Evolutionary conservation across 2,888 invertebrate species (phyloP).

Genomic region (Spialia ferax): DNA sequence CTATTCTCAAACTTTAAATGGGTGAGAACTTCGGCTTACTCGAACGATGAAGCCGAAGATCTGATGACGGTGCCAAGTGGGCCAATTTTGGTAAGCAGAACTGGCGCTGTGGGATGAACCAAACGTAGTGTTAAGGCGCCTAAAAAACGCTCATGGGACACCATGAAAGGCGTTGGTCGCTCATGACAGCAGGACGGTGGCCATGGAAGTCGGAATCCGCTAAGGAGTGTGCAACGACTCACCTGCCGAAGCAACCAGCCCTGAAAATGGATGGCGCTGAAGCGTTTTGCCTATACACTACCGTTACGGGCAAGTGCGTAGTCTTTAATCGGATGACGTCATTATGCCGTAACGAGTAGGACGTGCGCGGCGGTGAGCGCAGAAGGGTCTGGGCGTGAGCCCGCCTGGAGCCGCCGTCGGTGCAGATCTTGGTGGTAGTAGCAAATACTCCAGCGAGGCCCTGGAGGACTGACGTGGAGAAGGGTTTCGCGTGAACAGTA

Average conservation of each 20-base stretch:
- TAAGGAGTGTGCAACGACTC: slow-evolving; percentile 50
- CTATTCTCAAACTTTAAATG: slow-evolving; percentile 93
- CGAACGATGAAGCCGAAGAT: slow-evolving; percentile 82
- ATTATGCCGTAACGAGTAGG: slow-evolving; percentile 39
- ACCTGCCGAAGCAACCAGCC: slow-evolving; percentile 80
- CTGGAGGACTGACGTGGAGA: slow-evolving; percentile 73
- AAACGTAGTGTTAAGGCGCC: slow-evolving; percentile 90
- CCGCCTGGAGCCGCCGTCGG: slow-evolving; percentile 83
- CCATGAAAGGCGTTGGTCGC: slow-evolving; percentile 68
- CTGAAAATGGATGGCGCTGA: slow-evolving; percentile 90
- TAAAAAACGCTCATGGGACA: slow-evolving; percentile 81
- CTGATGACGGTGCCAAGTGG: slow-evolving; percentile 88
- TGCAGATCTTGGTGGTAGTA: slow-evolving; percentile 87
- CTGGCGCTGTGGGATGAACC: slow-evolving; percentile 93
- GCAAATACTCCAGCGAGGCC: slow-evolving; percentile 89
- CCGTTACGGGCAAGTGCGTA: slow-evolving; percentile 58
- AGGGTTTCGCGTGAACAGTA: slow-evolving; percentile 79
- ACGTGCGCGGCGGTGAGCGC: slow-evolving; percentile 72
- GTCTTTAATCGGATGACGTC: slow-evolving; percentile 38
- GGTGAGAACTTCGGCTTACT: slow-evolving; percentile 89
- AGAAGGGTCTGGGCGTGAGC: slow-evolving; percentile 86
- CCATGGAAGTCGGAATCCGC: slow-evolving; percentile 51
- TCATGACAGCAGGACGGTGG: slow-evolving; percentile 47
- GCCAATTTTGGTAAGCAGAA: slow-evolving; percentile 93
- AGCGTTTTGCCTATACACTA: slow-evolving; percentile 83